These are phyloP conservation scores for Butastur rufipennis DNA, from an alignment of 2,113 vertebrate species.

Conservation along the genomic window DNA sequence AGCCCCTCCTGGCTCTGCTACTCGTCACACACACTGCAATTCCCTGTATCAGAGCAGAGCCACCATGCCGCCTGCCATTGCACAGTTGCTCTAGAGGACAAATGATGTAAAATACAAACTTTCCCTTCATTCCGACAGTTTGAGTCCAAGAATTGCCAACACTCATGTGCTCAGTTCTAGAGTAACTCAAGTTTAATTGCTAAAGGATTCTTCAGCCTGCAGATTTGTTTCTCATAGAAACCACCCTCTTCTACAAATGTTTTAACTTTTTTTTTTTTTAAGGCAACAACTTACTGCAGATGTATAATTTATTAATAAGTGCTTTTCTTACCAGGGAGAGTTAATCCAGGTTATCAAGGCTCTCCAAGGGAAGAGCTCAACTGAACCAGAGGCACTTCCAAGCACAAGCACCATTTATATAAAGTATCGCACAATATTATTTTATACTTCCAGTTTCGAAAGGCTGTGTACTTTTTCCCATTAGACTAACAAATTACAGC, in stretches of 20 bases:
- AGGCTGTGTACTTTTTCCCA: slow-evolving; percentile 51
- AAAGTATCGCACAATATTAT: slow-evolving; percentile 59
- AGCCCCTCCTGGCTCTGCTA: not conserved
- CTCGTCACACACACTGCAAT: too few species aligned
- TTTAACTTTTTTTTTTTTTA: not conserved
- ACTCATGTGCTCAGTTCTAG: not conserved
- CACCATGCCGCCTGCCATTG: not conserved
- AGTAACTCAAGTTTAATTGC: not conserved
- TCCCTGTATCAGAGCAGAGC: not conserved
- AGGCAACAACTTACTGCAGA: not conserved
- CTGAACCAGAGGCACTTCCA: slow-evolving; percentile 21
- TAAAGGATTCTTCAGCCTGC: not conserved
- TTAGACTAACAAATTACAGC: slow-evolving; percentile 73
- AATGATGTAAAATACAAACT: not conserved
- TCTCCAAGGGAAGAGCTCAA: slow-evolving; percentile 43
- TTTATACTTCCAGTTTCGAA: slow-evolving; percentile 51
- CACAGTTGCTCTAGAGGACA: not conserved
- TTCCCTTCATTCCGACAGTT: not conserved
- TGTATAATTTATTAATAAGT: slow-evolving; percentile 53
- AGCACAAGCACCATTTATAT: slow-evolving; percentile 36
- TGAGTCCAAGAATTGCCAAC: not conserved
- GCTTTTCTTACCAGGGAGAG: slow-evolving; percentile 27
- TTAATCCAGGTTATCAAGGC: slow-evolving; percentile 46
- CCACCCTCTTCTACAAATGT: not conserved
- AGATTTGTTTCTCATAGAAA: not conserved